Base-by-base conservation (phyloP, 2,888 invertebrate genomes). In the Rhingia rostrata region DNA sequence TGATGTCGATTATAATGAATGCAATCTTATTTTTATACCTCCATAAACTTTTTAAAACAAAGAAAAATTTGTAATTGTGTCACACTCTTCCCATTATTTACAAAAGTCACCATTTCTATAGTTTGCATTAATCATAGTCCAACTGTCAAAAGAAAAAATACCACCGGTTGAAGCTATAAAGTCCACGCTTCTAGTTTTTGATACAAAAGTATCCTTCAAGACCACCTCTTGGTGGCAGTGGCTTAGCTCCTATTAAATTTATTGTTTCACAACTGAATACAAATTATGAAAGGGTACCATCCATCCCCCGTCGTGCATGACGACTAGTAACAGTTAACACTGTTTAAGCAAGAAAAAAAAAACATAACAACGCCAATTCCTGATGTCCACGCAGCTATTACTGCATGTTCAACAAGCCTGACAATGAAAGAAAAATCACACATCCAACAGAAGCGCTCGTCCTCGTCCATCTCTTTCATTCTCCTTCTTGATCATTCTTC, bases 371-470 rank as follows among this genome's bases (percentile, higher is more conserved):
- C 82, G 54, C 63, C 54, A 81, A 66, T 72, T 5, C 43, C 63
- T 77, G 67, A 78, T 83, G 82, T 83, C 79, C 79, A 79, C 63
- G 63, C 67, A 51, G 63, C 63, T 78, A 73, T 73, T 79, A 83
- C 47, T 83, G 39, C 83, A 58, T 83, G 83, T 83, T 69, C 35
- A 79, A 83, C 83, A 83, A 79, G 79, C 61, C 79, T 73, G 73
- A 83, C 83, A 79, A 69, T 79, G 49, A 64, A 83, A 79, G 56
- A 56, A 83, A 74, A 49, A 73, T 83, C 83, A 83, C 83, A 83
- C 83, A 79, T 73, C 83, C 78, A 83, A 83, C 83, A 79, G 83
- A 83, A 83, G 83, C 83, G 73, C 73, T 83, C 73, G 43, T 70
- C 53, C 53, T 41, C 9, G 41, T 30, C 43, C 45, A 45, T 39